Evolutionary conservation across 2,113 vertebrate species (phyloP), one percentile per base, ranked within the genome.

Genomic region (Podarcis cretensis): DNA sequence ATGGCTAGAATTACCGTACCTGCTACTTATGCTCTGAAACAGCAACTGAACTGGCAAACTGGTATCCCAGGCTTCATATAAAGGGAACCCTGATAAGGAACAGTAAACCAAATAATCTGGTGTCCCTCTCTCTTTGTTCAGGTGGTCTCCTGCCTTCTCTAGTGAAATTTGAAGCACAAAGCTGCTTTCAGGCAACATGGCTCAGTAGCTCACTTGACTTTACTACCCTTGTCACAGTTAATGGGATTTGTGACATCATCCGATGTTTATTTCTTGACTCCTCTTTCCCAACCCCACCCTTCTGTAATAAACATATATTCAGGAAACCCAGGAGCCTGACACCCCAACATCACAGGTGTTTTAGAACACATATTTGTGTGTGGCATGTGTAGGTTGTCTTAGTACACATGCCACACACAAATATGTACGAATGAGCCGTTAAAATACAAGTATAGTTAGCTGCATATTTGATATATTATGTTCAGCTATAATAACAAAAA

Each of bases 201-300:
- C 91, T 92, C 88, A 89, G 87, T 94, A 95, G 89, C 74, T 89
- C 71, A 71, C 76, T 93, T 90, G 90, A 89, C 91, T 95, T 96
- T 93, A 91, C 69, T 71, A 87, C 88, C 89, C 90, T 88, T 85
- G 88, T 92, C 92, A 89, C 37, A 88, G 79, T 90, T 95, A 95
- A 95, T 82, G 93, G 93, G 93, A 95, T 95, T 90, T 96, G 89
- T 91, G 90, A 90, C 84, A 30, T 80, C 76, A 86, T 96, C 91
- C 90, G 90, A 81, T 87, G 91, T 94, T 95, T 95, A 92, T 93
- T 92, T 94, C 94, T 88, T 94, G 81, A 90, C 90, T 91, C 83
- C 87, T 59, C 85, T 89, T 87, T 87, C 32, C 87, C 78, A 75
- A 92, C 74, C 85, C 43, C 87, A 90, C 69, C 30, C 87, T 89